Conservation (phyloP, 2,888 invertebrate genomes). For the Physocephala rufipes region DNA sequence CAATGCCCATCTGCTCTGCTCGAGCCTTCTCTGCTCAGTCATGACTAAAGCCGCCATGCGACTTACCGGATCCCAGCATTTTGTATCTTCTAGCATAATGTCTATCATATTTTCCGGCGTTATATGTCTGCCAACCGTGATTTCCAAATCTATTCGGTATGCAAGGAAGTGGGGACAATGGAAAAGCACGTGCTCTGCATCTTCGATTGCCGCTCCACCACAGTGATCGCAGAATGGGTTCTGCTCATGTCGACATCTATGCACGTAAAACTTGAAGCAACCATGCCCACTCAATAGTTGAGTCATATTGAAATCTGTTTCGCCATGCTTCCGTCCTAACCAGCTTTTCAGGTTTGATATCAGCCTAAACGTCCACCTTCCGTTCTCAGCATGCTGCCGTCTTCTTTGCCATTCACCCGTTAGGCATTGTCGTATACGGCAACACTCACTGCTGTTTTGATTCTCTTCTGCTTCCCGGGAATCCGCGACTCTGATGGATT, state of each 20-base stretch:
- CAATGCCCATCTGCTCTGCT: not conserved
- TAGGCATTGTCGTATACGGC: not conserved
- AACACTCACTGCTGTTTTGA: not conserved
- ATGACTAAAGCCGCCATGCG: constrained; percentile 1
- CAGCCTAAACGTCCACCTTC: not conserved
- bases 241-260: not conserved
- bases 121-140: not conserved
- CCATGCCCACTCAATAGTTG: not conserved
- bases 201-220: not conserved
- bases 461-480: too few species aligned
- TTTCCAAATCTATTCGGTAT: not conserved
- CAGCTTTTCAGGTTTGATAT: not conserved
- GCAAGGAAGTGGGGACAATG: not conserved
- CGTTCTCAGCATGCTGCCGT: not conserved
- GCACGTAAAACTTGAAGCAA: not conserved
- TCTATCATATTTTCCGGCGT: not conserved
- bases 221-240: constrained; percentile 1
- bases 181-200: not conserved
- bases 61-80: not conserved
- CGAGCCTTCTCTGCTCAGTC: not conserved
- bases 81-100: not conserved
- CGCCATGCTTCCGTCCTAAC: not conserved
- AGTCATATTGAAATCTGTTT: not conserved
- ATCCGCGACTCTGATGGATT: too few species aligned
- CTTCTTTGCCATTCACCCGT: not conserved